Percentiles rank a stretch among this genome's conserved stretches.
These are phyloP conservation scores for Amphiura filiformis DNA, from an alignment of 35 echinoderm and acorn worm species.

Conservation along the genomic window DNA sequence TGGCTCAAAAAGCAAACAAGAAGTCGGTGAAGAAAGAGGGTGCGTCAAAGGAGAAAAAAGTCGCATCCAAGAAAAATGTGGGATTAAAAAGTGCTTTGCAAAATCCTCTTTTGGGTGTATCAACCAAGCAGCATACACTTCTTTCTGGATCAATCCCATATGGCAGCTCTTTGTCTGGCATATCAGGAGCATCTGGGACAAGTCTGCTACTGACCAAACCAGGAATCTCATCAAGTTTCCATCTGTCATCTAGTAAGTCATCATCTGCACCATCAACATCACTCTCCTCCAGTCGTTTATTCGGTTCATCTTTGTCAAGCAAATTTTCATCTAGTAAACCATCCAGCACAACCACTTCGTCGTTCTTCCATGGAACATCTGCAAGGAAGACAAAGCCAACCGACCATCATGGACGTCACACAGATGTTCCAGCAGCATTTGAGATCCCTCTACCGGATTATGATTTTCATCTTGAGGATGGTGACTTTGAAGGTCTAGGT, in stretches of 20 bases:
- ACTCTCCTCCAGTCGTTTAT: not conserved
- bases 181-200: not conserved
- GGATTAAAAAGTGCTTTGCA: not conserved
- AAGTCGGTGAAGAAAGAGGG: not conserved
- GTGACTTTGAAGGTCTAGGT: not conserved
- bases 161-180: not conserved
- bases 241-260: not conserved
- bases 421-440: not conserved
- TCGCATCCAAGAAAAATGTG: not conserved
- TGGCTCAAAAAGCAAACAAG: not conserved
- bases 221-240: not conserved
- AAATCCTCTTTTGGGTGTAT: not conserved
- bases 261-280: not conserved
- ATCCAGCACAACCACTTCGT: not conserved
- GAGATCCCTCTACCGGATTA: constrained; percentile 14
- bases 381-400: not conserved
- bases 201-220: not conserved
- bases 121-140: not conserved
- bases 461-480: constrained; percentile 19
- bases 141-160: not conserved
- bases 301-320: not conserved
- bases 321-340: not conserved
- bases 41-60: not conserved
- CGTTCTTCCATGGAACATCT: not conserved
- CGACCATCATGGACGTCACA: not conserved